Base-by-base conservation (phyloP, 1,140 invertebrate genomes). In the Zophobas morio region DNA sequence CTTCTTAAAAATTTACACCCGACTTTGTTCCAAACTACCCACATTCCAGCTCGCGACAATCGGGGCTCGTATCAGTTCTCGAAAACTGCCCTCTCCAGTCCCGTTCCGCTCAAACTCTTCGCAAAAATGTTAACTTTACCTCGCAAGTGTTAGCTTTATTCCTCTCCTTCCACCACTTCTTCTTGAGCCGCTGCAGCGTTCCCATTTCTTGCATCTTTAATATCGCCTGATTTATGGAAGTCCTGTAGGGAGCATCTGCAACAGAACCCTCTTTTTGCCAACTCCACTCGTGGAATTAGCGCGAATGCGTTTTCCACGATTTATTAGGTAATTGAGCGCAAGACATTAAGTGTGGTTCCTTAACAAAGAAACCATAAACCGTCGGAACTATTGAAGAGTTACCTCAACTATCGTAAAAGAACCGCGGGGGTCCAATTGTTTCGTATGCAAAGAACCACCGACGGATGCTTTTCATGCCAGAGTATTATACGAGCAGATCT, bases 141-240 rank as follows among this genome's bases (percentile, higher is more conserved):
- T 84, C 85, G 80, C 86, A 87, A 70, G 81, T 63, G 70, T 83
- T 85, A 60, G 87, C 86, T 3, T 88, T 88, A 35, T 85, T 84
- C 76, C 85, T 88, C 76, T 91, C 87, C 81, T 90, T 90, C 95
- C 95, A 96, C 95, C 95, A 96, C 84, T 92, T 94, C 1, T 90
- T 87, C 83, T 96, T 96, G 0, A 97, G 81, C 1, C 89, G 84
- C 60, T 90, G 88, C 0, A 97, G 84, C 20, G 86, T 86, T 1
- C 94, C 95, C 34, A 88, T 89, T 85, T 97, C 95, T 84, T 95
- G 94, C 1, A 97, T 85, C 78, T 89, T 89, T 2, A 97, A 82
- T 33, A 97, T 92, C 3, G 93, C 91, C 33, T 89, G 89, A 81
- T 90, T 94, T 53, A 94, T 89, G 1, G 87, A 85, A 0, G 90